Percentiles rank a stretch among this genome's conserved stretches.
phyloP scores from a whole-genome alignment of 1,140 invertebrate genomes.

The Cotesia typhae region DNA sequence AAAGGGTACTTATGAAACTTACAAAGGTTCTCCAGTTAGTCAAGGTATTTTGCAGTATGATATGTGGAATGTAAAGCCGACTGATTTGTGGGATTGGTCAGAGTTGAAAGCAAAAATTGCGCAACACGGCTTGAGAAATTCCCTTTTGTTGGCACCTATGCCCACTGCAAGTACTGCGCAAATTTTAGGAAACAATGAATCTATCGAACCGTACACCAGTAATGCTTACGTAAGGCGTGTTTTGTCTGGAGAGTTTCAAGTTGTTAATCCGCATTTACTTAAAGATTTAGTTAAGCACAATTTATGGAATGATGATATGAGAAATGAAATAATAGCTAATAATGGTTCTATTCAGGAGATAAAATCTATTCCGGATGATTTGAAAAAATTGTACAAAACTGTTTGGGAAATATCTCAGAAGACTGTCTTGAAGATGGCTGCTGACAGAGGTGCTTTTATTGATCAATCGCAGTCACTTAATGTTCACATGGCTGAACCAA shows the following conservation, averaged over 20 bases:
- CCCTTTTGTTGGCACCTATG: constrained; percentile 95
- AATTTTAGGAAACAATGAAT: constrained; percentile 99
- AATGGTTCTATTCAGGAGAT: constrained; percentile 82
- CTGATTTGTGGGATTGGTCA: constrained; percentile 91
- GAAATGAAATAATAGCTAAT: constrained; percentile 90
- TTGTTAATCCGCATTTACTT: constrained; percentile 96
- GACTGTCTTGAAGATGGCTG: constrained; percentile 95
- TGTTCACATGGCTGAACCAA: constrained; percentile 94
- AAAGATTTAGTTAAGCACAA: constrained; percentile 90
- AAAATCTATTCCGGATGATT: constrained; percentile 70
- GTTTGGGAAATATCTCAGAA: constrained; percentile 99
- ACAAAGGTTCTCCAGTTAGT: constrained; percentile 89
- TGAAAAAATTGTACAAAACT: constrained; percentile 95
- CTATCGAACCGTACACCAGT: constrained; percentile 97
- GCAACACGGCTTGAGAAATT: constrained; percentile 93
- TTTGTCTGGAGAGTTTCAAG: constrained; percentile 87
- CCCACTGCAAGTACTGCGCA: constrained; percentile 99
- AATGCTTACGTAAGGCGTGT: constrained; percentile 96
- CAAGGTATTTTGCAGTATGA: constrained; percentile 97
- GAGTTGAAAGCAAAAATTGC: constrained; percentile 86
- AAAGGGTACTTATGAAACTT: constrained; percentile 89
- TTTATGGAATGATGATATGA: constrained; percentile 96
- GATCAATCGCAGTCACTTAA: constrained; percentile 99
- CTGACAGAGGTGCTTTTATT: constrained; percentile 96
- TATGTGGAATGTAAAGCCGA: constrained; percentile 94